phyloP scores from a whole-genome alignment of 2,797 vertebrate genomes.

The Cyprinella venusta region DNA sequence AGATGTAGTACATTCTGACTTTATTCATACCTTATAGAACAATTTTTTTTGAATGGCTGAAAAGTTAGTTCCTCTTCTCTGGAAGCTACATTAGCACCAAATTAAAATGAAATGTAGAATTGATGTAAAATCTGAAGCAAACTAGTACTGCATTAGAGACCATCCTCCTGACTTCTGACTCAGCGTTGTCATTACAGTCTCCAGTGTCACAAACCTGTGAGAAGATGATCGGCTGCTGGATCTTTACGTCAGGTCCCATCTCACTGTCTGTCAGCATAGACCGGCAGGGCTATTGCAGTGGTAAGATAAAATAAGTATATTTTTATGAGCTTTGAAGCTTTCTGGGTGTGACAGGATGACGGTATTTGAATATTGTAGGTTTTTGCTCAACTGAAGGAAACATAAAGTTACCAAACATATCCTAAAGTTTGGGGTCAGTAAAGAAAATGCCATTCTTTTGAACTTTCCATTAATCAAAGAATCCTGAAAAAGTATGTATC shows the following conservation, averaged over 20 bases:
- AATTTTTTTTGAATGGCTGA: neutral
- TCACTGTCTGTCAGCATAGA: conserved; percentile 84
- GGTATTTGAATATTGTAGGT: neutral
- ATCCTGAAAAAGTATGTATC: neutral
- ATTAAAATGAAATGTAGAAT: neutral
- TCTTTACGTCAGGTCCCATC: conserved; percentile 83
- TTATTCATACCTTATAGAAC: neutral
- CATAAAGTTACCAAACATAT: neutral
- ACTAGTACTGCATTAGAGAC: neutral
- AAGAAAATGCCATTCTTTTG: neutral
- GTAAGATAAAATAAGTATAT: conserved; percentile 67
- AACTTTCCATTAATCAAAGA: neutral
- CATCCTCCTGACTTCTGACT: neutral
- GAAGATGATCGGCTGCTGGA: conserved; percentile 84
- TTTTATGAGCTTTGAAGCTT: neutral
- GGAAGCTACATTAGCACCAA: neutral
- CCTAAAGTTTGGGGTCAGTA: neutral
- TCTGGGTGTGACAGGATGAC: neutral
- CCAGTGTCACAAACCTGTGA: conserved; percentile 79
- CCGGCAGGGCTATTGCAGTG: conserved; percentile 84
- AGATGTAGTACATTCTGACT: neutral
- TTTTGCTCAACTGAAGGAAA: neutral
- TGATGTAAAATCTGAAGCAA: neutral
- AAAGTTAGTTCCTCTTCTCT: neutral
- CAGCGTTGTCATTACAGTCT: conserved; percentile 69